phyloP scores from a whole-genome alignment of 2,888 invertebrate genomes.

The Meandrusa payeni region DNA sequence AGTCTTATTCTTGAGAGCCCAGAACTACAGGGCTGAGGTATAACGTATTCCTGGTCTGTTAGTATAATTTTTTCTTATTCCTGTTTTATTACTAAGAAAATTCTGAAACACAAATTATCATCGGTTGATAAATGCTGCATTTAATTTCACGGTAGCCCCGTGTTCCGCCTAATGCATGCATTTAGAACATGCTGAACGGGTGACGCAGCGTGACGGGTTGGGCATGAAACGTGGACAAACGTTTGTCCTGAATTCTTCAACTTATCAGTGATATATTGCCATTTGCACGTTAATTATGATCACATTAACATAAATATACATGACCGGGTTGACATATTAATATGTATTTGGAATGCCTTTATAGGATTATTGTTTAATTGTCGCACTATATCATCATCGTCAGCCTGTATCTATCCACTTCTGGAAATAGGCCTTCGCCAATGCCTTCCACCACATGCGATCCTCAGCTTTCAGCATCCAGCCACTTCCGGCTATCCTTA shows the following conservation, averaged over 20 bases:
- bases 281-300: conserved; percentile 18
- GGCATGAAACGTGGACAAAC: conserved; percentile 35
- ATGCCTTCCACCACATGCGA: no score
- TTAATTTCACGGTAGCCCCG: conserved; percentile 26
- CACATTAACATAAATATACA: conserved; percentile 18
- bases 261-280: conserved; percentile 20
- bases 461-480: no score
- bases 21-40: no score
- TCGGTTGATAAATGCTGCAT: conserved; percentile 11
- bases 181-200: conserved; percentile 50
- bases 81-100: no score
- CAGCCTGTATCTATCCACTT: no score
- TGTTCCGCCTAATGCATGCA: conserved; percentile 50
- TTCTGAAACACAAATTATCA: no score
- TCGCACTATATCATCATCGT: no score
- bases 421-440: no score
- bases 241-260: conserved; percentile 28
- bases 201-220: conserved; percentile 34
- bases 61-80: no score
- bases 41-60: no score
- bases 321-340: conserved; percentile 1
- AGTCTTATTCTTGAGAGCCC: no score
- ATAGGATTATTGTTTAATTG: conserved; percentile 3
- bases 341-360: conserved; percentile 14
- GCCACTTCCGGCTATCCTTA: no score